These are phyloP conservation scores for Zoanthus sansibaricus DNA, from an alignment of 92 coral and sea anemone species.

Conservation along the genomic window DNA sequence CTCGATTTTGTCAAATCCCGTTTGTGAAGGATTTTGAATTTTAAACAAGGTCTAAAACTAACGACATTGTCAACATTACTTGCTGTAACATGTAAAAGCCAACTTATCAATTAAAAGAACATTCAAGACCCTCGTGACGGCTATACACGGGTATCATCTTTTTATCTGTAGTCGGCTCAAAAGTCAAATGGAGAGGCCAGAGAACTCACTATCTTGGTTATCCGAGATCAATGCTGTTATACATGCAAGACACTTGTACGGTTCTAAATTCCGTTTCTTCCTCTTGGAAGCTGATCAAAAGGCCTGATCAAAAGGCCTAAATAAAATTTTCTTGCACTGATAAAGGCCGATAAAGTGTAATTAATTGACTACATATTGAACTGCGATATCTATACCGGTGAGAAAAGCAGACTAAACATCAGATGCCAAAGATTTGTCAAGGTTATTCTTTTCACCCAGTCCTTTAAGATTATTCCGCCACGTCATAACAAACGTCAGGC, in stretches of 20 bases:
- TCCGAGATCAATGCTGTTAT: not conserved
- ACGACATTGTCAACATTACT: not conserved
- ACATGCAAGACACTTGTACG: not conserved
- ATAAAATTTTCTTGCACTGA: not conserved
- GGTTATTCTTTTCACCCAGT: not conserved
- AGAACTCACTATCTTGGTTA: not conserved
- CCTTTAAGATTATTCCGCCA: not conserved
- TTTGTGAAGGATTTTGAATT: constrained; percentile 9
- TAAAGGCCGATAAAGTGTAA: not conserved
- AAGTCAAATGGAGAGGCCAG: not conserved
- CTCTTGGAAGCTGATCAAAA: too few species aligned
- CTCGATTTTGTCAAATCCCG: not conserved
- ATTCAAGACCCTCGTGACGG: not conserved
- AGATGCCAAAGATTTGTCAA: not conserved
- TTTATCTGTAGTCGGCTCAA: not conserved
- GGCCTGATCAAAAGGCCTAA: too few species aligned
- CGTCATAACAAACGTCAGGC: not conserved
- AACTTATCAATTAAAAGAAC: not conserved
- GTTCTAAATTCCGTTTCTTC: not conserved
- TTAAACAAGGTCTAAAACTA: not conserved
- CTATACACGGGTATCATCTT: not conserved
- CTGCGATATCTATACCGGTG: not conserved
- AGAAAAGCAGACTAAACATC: not conserved
- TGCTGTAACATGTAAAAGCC: not conserved
- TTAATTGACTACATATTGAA: not conserved